Base-by-base conservation (phyloP, 2,797 vertebrate genomes). In the Etheostoma perlongum region DNA sequence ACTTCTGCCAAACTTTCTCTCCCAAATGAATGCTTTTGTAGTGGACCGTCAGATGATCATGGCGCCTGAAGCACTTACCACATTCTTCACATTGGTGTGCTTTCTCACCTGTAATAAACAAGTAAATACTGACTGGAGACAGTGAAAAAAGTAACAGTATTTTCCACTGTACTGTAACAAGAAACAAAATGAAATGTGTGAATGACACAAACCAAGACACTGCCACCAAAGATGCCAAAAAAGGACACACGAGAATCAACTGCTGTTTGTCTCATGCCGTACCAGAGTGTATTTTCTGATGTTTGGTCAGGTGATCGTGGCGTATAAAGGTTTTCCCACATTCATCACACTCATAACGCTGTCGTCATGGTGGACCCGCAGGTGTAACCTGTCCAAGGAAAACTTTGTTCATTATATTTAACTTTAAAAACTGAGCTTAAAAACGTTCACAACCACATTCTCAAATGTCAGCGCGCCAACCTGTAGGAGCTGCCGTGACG, bases 1-100 rank as follows among this genome's bases (percentile, higher is more conserved):
- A 99, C 98, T 99, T 99, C 89, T 98, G 97, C 97, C 98, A 99
- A 47, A 99, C 97, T 83, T 99, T 99, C 87, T 99, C 97, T 85
- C 98, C 98, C 48, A 99, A 91, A 90, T 99, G 98, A 79, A 98
- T 98, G 30, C 96, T 99, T 92, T 96, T 99, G 87, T 99, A 98
- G 90, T 99, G 98, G 81, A 99, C 98, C 1, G 96, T 97, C 83
- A 99, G 96, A 67, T 99, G 98, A 85, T 99, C 98, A 40, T 97
- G 96, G 46, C 98, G 96, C 30, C 98, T 95, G 93, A 99, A 98
- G 84, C 98, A 99, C 80, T 99, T 99, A 11, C 98, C 98, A 89
- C 98, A 99, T 79, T 99, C 98, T 87, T 99, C 98, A 91, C 98
- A 99, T 58, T 99, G 98, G 90, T 99, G 98, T 1, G 97, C 97